A percentile compares a stretch with the other conserved stretches of the same genome.
Conservation (phyloP, 2,888 invertebrate genomes). For the Danaus chrysippus region DNA sequence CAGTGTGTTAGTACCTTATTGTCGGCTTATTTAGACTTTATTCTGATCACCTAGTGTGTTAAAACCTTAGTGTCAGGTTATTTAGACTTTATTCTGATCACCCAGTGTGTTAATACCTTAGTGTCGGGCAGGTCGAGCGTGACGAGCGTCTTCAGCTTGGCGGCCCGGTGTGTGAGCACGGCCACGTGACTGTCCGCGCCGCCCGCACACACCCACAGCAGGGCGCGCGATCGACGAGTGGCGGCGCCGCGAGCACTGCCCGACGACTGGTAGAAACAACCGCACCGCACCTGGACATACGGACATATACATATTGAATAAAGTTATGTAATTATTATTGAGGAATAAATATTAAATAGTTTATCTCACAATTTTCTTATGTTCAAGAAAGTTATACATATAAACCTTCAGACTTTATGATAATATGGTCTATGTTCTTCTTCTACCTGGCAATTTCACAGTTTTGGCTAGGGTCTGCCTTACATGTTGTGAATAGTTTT, state of each 20-base stretch:
- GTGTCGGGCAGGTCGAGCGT: constrained; percentile 90
- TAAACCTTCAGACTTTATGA: no score
- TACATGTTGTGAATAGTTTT: no score
- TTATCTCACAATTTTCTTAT: no score
- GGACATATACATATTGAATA: no score
- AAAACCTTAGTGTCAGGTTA: constrained; percentile 84
- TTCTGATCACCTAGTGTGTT: not conserved
- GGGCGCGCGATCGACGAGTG: constrained; percentile 84
- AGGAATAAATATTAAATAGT: no score
- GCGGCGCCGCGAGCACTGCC: constrained; percentile 62
- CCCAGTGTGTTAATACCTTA: constrained; percentile 63
- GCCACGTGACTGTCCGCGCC: constrained; percentile 87
- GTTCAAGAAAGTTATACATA: no score
- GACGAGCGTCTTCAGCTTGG: constrained; percentile 85
- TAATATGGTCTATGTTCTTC: no score
- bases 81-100: not conserved
- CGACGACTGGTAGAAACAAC: constrained; percentile 88
- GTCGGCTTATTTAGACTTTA: not conserved
- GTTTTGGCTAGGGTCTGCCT: no score
- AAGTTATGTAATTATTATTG: no score
- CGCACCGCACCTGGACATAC: constrained; percentile 87
- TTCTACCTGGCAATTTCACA: no score
- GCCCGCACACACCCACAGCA: constrained; percentile 94
- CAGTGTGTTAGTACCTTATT: not conserved
- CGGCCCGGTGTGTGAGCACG: constrained; percentile 87